Base-by-base conservation (phyloP, 2,797 vertebrate species). In the Ctenopoma kingsleyae region DNA sequence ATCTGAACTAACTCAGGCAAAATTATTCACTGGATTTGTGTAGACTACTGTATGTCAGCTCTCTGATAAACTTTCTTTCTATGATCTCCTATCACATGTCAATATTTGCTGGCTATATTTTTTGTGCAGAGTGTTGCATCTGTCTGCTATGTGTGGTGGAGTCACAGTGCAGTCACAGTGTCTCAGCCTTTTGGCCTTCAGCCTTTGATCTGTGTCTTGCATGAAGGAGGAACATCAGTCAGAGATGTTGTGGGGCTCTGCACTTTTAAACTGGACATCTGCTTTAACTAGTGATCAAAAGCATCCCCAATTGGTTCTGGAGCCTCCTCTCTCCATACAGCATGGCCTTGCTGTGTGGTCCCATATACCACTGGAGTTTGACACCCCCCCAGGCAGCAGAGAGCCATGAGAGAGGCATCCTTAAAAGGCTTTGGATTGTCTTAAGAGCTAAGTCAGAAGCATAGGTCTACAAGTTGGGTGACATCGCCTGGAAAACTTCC, bases 151-250 rank as follows among this genome's bases (percentile, higher is more conserved):
- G 30, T 67, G 40, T 77, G 36, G 43, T 41, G 40, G 10, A 59
- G 62, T 67, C 62, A 49, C 8, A 32, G 53, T 51, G 65, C 22
- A 40, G 66, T 80, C 64, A 51, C 46, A 68, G 64, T 17, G 65
- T 54, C 71, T 81, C 69, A 56, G 67, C 65, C 69, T 77, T 57
- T 60, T 82, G 83, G 90, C 84, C 82, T 86, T 74, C 68, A 74
- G 71, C 82, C 78, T 90, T 91, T 87, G 80, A 87, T 82, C 81
- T 87, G 70, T 62, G 70, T 36, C 67, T 71, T 10, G 32, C 46
- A 60, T 71, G 36, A 58, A 78, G 41, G 68, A 44, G 22, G 56
- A 84, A 74, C 74, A 85, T 83, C 76, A 80, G 71, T 87, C 80
- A 84, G 76, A 85, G 76, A 78, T 82, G 72, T 82, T 71, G 54